Conservation (phyloP, 2,888 invertebrate species). For the Hirtodrosophila trivittata region DNA sequence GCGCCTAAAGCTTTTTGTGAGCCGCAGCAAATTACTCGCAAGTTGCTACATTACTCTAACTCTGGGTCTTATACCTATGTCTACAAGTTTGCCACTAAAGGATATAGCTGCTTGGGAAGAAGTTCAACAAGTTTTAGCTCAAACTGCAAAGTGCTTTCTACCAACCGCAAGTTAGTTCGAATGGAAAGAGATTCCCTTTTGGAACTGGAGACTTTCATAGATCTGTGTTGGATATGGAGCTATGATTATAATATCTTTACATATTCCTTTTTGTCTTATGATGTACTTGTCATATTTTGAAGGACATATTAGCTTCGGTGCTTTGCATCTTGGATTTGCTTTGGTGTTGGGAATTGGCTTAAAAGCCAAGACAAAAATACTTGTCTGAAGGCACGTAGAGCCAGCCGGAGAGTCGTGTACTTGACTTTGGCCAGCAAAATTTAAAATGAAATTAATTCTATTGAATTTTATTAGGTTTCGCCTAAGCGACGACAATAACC, state of each 20-base stretch:
- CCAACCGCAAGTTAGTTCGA: too few species aligned
- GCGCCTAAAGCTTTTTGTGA: constrained; percentile 61
- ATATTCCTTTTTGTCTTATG: too few species aligned
- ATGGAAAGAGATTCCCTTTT: too few species aligned
- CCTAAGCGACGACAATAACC: constrained; percentile 50
- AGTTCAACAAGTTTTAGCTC: too few species aligned
- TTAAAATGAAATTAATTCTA: constrained; percentile 74
- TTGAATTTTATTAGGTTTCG: constrained; percentile 70
- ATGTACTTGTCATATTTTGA: too few species aligned
- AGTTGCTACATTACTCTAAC: constrained; percentile 47
- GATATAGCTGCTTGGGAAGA: background rate
- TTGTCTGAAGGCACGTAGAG: constrained; percentile 53
- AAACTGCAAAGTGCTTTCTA: too few species aligned
- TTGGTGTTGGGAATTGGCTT: constrained; percentile 24
- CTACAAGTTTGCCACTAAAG: background rate
- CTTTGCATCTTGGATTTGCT: background rate
- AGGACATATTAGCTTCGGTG: constrained; percentile 37
- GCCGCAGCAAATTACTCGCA: constrained; percentile 66
- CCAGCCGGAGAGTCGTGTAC: constrained; percentile 48
- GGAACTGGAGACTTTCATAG: too few species aligned
- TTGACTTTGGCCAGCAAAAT: constrained; percentile 64
- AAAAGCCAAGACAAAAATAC: constrained; percentile 37
- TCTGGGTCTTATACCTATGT: constrained; percentile 15
- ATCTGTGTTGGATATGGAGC: too few species aligned
- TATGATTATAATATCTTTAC: too few species aligned